Base-by-base conservation (phyloP, 1,140 invertebrate species). In the Drosophila parvula region DNA sequence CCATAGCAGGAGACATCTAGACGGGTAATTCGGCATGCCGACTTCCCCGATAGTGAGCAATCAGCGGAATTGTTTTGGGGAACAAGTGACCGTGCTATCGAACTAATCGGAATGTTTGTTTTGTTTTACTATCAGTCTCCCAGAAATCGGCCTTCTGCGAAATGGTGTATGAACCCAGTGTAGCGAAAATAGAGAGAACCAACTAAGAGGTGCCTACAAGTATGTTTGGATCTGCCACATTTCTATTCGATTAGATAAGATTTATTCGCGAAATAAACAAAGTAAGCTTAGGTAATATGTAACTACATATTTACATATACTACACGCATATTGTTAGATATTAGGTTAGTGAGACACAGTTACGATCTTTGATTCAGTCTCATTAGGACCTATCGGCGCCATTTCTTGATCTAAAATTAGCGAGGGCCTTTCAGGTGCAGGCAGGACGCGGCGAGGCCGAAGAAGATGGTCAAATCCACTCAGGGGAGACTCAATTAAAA, bases 401-500 rank as follows among this genome's bases (percentile, higher is more conserved):
- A 34, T 14, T 4, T 2, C 1, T 0, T 50, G 16, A 18, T 34
- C 18, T 18, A 28, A 12, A 36, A 53, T 28, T 4, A 22, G 11
- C 12, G 34, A 18, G 8, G 44, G 18, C 34, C 41, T n/a, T 4
- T 34, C 8, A 3, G 14, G 2, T 3, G 8, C 34, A 10, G 28
- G 5, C 0, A 18, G 9, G 0, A 8, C 10, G 1, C 34, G 48
- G 3, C 36, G 62, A 34, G 51, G 60, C 5, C 60, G 48, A 3
- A 78, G 16, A 8, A 79, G 32, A 12, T n/a, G 61, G 16, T 84
- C 74, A 11, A 89, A 27, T 8, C 67, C 71, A 10, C 57, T 53
- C 11, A 84, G 45, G 7, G 85, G 81, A 5, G 84, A 78, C 28
- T 89, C 84, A 41, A 89, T 50, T 5, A 74, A 51, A 34, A 89